A percentile compares a stretch with the other conserved stretches of the same genome.
phyloP scores from a whole-genome alignment of 2,888 invertebrate species.

The Pemphredon lugubris region DNA sequence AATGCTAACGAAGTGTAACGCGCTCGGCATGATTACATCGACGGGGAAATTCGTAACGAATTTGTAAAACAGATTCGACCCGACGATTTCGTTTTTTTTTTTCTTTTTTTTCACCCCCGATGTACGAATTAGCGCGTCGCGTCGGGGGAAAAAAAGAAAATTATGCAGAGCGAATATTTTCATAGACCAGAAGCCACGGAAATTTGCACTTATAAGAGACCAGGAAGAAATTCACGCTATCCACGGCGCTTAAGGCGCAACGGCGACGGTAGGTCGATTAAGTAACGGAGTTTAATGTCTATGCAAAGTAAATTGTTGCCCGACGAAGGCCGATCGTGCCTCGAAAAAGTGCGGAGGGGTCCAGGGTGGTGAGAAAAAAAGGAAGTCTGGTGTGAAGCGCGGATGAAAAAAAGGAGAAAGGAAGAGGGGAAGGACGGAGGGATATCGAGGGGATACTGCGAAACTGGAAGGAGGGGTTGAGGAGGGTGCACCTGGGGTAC shows the following conservation, averaged over 20 bases:
- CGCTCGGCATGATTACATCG: conserved; percentile 24
- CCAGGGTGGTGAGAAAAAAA: conserved; percentile 31
- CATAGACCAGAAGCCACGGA: background rate
- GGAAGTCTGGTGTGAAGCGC: conserved; percentile 27
- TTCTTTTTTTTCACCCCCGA: background rate
- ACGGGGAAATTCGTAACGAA: conserved; percentile 31
- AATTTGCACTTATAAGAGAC: background rate
- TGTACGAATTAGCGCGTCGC: conserved; percentile 1
- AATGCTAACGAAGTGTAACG: conserved; percentile 45
- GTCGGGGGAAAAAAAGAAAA: too few species aligned
- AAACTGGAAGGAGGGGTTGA: conserved; percentile 38
- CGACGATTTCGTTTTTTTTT: background rate
- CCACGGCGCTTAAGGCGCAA: conserved; percentile 46
- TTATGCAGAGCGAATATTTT: conserved; percentile 1
- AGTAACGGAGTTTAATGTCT: conserved; percentile 69
- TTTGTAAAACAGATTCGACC: conserved; percentile 28
- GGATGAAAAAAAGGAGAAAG: too few species aligned
- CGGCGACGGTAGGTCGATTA: conserved; percentile 61
- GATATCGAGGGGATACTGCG: conserved; percentile 28
- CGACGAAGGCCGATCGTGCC: conserved; percentile 43
- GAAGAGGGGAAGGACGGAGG: too few species aligned
- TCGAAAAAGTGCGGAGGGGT: conserved; percentile 40
- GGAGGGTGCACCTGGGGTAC: conserved; percentile 58
- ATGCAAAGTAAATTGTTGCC: conserved; percentile 68
- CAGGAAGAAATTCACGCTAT: conserved; percentile 15